Conservation (phyloP, 2,797 vertebrate species). For the Sebastes cheni region DNA sequence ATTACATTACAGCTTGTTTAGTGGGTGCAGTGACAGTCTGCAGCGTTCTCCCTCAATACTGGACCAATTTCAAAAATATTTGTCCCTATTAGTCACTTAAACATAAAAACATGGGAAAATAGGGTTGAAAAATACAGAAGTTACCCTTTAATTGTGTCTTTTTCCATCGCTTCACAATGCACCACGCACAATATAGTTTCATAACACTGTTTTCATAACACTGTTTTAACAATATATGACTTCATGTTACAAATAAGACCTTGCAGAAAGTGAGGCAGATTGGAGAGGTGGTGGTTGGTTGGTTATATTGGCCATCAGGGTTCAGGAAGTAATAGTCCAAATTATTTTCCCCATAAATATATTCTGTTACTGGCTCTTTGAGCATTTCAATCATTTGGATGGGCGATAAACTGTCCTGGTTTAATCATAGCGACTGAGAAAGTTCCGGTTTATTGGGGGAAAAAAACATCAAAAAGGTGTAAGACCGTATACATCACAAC, state of each 20-base stretch:
- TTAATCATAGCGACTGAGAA: neutral
- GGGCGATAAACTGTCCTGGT: neutral
- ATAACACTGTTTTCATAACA: neutral
- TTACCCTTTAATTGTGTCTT: neutral
- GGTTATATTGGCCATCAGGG: neutral
- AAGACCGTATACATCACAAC: neutral
- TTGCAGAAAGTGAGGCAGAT: neutral
- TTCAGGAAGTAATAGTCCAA: neutral
- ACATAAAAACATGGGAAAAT: too few relatives aligned
- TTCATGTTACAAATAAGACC: neutral
- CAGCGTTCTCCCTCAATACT: too few relatives aligned
- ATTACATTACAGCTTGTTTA: too few relatives aligned
- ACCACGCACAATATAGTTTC: neutral
- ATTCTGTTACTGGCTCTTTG: neutral
- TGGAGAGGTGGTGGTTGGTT: neutral
- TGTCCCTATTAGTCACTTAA: too few relatives aligned
- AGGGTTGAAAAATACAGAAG: too few relatives aligned
- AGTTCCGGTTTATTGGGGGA: neutral
- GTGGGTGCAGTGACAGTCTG: fast-evolving
- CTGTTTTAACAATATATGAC: neutral
- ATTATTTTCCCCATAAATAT: neutral
- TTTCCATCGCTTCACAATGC: neutral
- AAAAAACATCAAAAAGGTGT: neutral
- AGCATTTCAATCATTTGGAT: neutral
- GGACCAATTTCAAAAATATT: too few relatives aligned